phyloP scores from a whole-genome alignment of 1,140 invertebrate species.

The Ptiloglossa arizonensis region DNA sequence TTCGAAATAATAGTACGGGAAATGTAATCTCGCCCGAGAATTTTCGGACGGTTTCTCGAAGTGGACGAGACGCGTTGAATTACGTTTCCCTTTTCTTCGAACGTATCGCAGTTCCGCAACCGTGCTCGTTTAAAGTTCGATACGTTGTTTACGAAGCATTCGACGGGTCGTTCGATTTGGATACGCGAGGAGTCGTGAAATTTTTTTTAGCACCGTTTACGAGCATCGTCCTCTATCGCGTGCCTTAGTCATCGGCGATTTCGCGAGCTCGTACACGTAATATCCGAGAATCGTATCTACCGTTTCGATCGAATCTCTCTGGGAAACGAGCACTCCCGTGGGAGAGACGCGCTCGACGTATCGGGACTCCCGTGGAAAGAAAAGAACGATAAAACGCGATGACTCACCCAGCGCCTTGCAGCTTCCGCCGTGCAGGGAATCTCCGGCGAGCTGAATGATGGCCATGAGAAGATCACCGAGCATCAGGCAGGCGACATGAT shows the following conservation, averaged over 20 bases:
- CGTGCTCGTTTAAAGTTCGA: no score
- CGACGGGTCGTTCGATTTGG: no score
- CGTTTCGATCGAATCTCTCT: constrained; percentile 20
- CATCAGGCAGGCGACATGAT: constrained; percentile 90
- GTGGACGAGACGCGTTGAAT: no score
- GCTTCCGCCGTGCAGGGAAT: constrained; percentile 82
- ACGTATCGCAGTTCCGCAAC: no score
- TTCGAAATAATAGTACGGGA: no score
- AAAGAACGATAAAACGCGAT: constrained; percentile 56
- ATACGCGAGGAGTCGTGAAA: no score
- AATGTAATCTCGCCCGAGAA: no score
- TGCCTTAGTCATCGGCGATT: constrained; percentile 4
- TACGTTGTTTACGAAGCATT: no score
- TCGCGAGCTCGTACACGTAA: not conserved
- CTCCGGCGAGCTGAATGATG: constrained; percentile 86
- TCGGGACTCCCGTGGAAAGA: not conserved
- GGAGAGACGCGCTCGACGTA: not conserved
- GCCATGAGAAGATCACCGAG: constrained; percentile 89
- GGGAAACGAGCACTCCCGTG: not conserved
- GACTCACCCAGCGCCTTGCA: constrained; percentile 87
- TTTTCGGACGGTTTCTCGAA: no score
- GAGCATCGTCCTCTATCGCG: no score
- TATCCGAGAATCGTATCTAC: not conserved
- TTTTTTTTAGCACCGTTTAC: no score
- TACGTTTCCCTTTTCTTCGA: no score